phyloP scores from a whole-genome alignment of 2,888 invertebrate species.

The Alloplasta piceator region DNA sequence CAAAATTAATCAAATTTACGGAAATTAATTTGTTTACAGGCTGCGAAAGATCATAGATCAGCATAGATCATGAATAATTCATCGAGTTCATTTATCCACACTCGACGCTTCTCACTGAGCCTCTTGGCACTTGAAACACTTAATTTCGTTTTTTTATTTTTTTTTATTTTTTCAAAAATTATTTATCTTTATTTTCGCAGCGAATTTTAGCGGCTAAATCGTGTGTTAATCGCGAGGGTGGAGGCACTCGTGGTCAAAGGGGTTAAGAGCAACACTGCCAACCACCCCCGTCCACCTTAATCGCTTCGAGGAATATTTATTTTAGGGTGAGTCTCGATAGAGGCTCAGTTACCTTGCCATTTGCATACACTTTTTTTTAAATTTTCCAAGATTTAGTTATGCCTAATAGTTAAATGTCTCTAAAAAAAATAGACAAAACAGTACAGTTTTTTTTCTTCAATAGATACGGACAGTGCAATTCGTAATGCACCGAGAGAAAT shows the following conservation, averaged over 20 bases:
- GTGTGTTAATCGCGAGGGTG: slow-evolving; percentile 47
- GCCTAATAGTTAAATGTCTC: too few relatives aligned
- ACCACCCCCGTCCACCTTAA: slow-evolving; percentile 39
- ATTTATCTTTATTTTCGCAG: slow-evolving; percentile 32
- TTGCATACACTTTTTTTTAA: slow-evolving; percentile 15
- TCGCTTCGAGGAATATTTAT: slow-evolving; percentile 30
- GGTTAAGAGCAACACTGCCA: slow-evolving; percentile 20
- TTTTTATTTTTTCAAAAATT: slow-evolving; percentile 21
- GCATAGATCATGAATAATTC: slow-evolving; percentile 24
- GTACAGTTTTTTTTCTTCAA: too few relatives aligned
- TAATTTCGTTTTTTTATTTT: slow-evolving; percentile 42
- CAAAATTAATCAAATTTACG: slow-evolving; percentile 40
- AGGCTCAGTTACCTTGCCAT: slow-evolving; percentile 17
- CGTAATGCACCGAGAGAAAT: too few relatives aligned
- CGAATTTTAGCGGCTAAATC: slow-evolving; percentile 33
- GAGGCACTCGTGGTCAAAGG: slow-evolving; percentile 45
- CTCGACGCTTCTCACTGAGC: slow-evolving; percentile 11
- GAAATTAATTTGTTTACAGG: neutral
- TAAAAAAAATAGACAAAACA: too few relatives aligned
- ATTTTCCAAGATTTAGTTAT: neutral
- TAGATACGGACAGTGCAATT: too few relatives aligned
- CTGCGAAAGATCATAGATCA: slow-evolving; percentile 32
- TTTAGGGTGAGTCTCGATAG: slow-evolving; percentile 31
- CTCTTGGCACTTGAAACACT: neutral
- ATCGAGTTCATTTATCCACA: slow-evolving; percentile 22